Conservation (phyloP, 2,797 vertebrate species). For the Pipistrellus pygmaeus region DNA sequence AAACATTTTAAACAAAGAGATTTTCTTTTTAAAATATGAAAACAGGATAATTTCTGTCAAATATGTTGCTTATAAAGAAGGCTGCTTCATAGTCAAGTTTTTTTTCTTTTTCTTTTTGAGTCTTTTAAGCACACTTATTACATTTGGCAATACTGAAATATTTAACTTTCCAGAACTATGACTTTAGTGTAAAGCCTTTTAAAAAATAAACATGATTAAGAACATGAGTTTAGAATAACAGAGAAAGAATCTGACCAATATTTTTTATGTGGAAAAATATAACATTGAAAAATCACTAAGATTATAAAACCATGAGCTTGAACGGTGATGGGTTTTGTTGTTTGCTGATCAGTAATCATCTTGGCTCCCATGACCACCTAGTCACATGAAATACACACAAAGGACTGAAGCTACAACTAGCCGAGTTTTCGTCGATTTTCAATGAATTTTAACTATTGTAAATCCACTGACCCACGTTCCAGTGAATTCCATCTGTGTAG, state of each 20-base stretch:
- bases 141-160: background rate
- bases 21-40: constrained; percentile 5
- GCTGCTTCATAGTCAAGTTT: background rate
- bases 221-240: background rate
- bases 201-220: background rate
- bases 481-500: background rate
- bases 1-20: background rate
- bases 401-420: background rate
- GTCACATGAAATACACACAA: background rate
- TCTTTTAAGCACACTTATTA: background rate
- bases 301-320: background rate
- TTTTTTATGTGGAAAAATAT: background rate
- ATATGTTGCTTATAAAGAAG: constrained; percentile 32
- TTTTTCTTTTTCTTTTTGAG: background rate
- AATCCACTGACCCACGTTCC: background rate
- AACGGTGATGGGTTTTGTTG: background rate
- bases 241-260: background rate
- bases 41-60: background rate
- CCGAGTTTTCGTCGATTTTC: background rate
- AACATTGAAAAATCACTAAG: background rate
- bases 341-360: background rate
- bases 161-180: background rate
- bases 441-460: background rate
- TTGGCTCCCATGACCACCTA: background rate
- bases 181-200: background rate